phyloP scores from a whole-genome alignment of 2,113 vertebrate genomes.

The Campylomormyrus tamandua region DNA sequence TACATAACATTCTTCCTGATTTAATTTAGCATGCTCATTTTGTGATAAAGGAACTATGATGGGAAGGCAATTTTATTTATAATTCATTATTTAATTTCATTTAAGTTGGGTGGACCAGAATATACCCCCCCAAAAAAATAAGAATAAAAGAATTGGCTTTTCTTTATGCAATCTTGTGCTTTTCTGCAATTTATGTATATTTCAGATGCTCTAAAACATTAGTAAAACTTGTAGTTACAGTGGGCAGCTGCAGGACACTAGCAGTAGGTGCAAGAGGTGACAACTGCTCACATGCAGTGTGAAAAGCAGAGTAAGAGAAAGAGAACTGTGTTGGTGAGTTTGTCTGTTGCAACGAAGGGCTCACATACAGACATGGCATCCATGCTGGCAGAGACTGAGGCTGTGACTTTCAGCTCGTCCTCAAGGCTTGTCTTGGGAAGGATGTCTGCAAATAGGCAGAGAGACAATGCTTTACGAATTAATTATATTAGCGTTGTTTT shows the following conservation, averaged over 20 bases:
- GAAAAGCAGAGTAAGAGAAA: neutral
- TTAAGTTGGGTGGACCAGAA: no score
- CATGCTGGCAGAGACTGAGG: conserved; percentile 10
- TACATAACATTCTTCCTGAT: no score
- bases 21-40: no score
- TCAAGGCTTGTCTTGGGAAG: conserved; percentile 9
- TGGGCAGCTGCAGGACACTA: neutral
- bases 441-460: conserved; percentile 7
- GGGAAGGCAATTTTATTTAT: no score
- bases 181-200: neutral
- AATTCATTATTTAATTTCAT: no score
- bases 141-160: no score
- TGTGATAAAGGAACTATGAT: no score
- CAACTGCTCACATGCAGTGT: neutral
- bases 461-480: neutral
- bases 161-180: neutral
- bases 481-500: neutral
- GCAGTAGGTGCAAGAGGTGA: neutral
- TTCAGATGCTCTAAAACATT: neutral
- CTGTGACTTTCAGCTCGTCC: conserved; percentile 11
- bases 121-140: no score
- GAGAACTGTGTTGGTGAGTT: neutral
- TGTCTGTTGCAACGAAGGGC: neutral
- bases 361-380: conserved; percentile 3
- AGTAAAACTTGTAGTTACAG: neutral